phyloP scores from a whole-genome alignment of 2,113 vertebrate species.

The Paratilapia polleni region DNA sequence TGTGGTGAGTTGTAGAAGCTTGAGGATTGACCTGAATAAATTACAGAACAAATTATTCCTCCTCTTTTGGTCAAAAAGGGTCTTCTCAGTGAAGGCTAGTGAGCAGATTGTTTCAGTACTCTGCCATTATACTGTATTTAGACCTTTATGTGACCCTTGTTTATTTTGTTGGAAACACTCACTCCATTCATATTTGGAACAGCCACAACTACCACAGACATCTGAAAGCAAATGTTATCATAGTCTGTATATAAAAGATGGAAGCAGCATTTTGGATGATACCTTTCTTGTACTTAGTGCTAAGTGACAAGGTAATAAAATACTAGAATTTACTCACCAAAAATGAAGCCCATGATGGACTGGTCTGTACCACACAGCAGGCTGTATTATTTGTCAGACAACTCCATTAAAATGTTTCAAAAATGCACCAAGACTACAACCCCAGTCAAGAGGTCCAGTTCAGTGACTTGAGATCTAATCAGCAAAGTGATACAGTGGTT shows the following conservation, averaged over 20 bases:
- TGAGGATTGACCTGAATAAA: neutral
- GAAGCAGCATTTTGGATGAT: too few relatives aligned
- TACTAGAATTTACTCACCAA: neutral
- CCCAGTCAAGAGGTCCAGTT: neutral
- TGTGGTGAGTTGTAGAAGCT: neutral
- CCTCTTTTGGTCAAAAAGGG: neutral
- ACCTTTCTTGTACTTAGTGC: neutral
- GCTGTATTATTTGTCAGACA: neutral
- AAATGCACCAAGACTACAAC: neutral
- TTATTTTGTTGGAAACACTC: slow-evolving; percentile 1
- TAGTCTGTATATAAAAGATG: neutral
- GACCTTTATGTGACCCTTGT: neutral
- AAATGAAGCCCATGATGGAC: neutral
- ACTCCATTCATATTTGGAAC: neutral
- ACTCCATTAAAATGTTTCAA: neutral
- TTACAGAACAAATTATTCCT: neutral
- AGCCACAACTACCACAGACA: neutral
- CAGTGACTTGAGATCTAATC: neutral
- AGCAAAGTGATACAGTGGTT: neutral
- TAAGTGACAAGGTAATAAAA: neutral
- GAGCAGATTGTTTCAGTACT: neutral
- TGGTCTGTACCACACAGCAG: neutral
- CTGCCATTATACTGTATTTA: neutral
- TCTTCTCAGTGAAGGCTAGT: neutral
- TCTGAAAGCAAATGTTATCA: neutral